Conservation (phyloP, 2,113 vertebrate genomes). For the Terrapene triunguis region DNA sequence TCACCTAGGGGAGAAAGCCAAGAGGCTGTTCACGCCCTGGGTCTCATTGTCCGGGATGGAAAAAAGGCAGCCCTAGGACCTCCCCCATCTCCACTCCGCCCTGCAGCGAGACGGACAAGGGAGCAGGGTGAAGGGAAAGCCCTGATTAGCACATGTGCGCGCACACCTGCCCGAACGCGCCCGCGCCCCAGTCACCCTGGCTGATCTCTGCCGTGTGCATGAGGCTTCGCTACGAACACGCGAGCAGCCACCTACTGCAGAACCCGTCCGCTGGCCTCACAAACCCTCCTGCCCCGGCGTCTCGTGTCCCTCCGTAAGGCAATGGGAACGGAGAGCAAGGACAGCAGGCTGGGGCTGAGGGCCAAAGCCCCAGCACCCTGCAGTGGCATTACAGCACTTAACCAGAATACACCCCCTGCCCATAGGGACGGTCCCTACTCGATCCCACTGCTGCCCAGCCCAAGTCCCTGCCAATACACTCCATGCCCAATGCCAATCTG, state of each 20-base stretch:
- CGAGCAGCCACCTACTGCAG: not conserved
- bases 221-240: not conserved
- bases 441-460: not conserved
- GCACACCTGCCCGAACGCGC: not conserved
- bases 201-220: not conserved
- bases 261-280: not conserved
- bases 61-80: not conserved
- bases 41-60: not conserved
- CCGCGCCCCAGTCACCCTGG: not conserved
- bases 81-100: not conserved
- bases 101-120: not conserved
- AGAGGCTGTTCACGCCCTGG: not conserved
- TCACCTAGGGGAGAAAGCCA: constrained; percentile 81
- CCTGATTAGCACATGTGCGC: not conserved
- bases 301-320: not conserved
- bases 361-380: not conserved
- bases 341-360: not conserved
- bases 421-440: not conserved
- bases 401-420: not conserved
- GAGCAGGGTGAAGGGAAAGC: not conserved
- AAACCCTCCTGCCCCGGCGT: not conserved
- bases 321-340: not conserved
- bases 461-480: not conserved
- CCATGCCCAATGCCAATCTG: not conserved
- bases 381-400: not conserved